A percentile compares a stretch with the other conserved stretches of the same genome.
phyloP scores from a whole-genome alignment of 2,888 invertebrate species.

The Hydriomena furcata region DNA sequence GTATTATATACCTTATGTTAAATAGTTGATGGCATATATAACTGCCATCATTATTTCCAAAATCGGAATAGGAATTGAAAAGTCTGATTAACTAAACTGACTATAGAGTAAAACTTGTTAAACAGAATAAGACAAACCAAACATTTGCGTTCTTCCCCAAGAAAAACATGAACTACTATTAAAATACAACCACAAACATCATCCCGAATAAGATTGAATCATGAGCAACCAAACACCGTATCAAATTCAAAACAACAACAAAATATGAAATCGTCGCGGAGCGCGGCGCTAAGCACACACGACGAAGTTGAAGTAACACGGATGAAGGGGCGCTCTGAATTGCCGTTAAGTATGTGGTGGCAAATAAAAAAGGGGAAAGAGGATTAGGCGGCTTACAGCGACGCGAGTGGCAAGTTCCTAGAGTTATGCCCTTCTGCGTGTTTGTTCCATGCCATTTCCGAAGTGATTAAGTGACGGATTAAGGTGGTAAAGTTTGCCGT shows the following conservation, averaged over 20 bases:
- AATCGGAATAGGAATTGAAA: too few species aligned
- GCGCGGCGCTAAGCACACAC: constrained; percentile 38
- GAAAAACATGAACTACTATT: constrained; percentile 10
- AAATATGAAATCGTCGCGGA: constrained; percentile 27
- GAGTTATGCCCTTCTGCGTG: constrained; percentile 63
- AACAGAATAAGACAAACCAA: constrained; percentile 12
- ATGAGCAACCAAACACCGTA: constrained; percentile 29
- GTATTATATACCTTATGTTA: too few species aligned
- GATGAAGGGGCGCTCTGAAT: constrained; percentile 66
- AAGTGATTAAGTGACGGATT: constrained; percentile 70
- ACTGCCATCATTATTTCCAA: too few species aligned
- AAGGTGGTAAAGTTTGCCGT: constrained; percentile 39
- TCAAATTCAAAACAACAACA: constrained; percentile 37
- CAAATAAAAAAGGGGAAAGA: constrained; percentile 71
- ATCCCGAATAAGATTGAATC: constrained; percentile 28
- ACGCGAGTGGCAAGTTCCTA: constrained; percentile 62
- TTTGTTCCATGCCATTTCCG: constrained; percentile 67
- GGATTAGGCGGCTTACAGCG: constrained; percentile 71
- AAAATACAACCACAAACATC: constrained; percentile 14
- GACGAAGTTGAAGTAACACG: constrained; percentile 46
- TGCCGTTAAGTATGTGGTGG: constrained; percentile 76
- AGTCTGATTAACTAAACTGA: too few species aligned
- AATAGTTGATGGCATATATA: too few species aligned
- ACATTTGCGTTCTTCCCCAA: constrained; percentile 1
- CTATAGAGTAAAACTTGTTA: too few species aligned